Conservation (phyloP, 2,888 invertebrate species). For the Sericinus montela region DNA sequence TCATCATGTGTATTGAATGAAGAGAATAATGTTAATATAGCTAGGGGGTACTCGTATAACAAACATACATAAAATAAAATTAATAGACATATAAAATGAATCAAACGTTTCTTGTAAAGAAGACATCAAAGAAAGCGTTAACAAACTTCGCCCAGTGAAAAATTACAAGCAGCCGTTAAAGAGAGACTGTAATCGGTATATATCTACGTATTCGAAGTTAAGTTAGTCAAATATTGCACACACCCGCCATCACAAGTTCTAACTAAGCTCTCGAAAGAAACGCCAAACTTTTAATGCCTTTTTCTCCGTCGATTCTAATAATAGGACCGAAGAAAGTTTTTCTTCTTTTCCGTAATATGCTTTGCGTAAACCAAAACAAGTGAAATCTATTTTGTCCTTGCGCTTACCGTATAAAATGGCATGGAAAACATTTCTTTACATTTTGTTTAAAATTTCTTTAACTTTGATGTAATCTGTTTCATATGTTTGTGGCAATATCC, state of each 20-base stretch:
- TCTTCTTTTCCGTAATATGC: constrained; percentile 36
- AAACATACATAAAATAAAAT: constrained; percentile 8
- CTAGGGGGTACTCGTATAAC: too few species aligned
- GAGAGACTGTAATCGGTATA: constrained; percentile 60
- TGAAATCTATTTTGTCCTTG: constrained; percentile 5
- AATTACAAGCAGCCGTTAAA: constrained; percentile 54
- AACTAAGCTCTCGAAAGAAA: constrained; percentile 55
- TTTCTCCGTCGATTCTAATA: constrained; percentile 54
- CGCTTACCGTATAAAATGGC: too few species aligned
- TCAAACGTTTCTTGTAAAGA: constrained; percentile 17
- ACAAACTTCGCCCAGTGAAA: constrained; percentile 47
- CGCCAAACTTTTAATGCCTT: constrained; percentile 64
- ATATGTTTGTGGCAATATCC: too few species aligned
- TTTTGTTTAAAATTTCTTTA: too few species aligned
- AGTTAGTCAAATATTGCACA: constrained; percentile 56
- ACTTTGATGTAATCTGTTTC: too few species aligned
- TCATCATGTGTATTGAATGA: too few species aligned
- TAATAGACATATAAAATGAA: constrained; percentile 13
- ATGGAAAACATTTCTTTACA: too few species aligned
- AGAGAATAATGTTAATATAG: too few species aligned
- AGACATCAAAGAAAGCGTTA: constrained; percentile 31
- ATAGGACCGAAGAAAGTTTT: constrained; percentile 48
- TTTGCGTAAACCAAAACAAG: constrained; percentile 24
- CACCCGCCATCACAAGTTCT: constrained; percentile 42
- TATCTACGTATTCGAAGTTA: constrained; percentile 63